These are phyloP conservation scores for Leptopilina boulardi DNA, from an alignment of 1,140 invertebrate genomes.

Conservation along the genomic window DNA sequence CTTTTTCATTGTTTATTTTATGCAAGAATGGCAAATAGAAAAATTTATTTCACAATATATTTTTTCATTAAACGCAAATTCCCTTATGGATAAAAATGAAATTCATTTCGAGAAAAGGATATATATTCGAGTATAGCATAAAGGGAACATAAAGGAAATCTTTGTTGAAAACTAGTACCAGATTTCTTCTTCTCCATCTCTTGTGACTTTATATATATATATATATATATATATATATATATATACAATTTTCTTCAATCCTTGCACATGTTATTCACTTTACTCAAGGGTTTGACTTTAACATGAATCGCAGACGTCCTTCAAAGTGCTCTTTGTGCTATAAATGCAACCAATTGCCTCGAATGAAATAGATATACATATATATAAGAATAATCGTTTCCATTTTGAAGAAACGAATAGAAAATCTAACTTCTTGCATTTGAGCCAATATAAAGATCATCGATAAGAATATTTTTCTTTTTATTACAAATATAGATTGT, in stretches of 20 bases:
- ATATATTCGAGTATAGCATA: background rate
- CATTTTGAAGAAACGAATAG: background rate
- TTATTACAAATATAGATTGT: background rate
- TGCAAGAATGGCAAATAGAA: too few relatives aligned
- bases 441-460: background rate
- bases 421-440: constrained; percentile 8
- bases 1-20: too few relatives aligned
- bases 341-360: constrained; percentile 13
- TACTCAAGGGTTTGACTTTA: background rate
- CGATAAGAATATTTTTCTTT: background rate
- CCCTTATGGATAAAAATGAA: background rate
- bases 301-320: background rate
- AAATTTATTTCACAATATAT: background rate
- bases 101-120: background rate
- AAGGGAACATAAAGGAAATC: background rate
- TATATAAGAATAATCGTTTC: constrained; percentile 17
- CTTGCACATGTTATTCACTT: constrained; percentile 12
- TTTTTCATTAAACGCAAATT: background rate
- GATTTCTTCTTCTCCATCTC: background rate
- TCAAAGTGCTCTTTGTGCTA: background rate
- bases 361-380: background rate
- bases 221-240: background rate
- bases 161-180: constrained; percentile 1
- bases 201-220: background rate
- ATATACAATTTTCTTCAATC: background rate